Evolutionary conservation across 2,888 invertebrate species (phyloP), one percentile per base, ranked within the genome.

Genomic region (Chrysina gloriosa): DNA sequence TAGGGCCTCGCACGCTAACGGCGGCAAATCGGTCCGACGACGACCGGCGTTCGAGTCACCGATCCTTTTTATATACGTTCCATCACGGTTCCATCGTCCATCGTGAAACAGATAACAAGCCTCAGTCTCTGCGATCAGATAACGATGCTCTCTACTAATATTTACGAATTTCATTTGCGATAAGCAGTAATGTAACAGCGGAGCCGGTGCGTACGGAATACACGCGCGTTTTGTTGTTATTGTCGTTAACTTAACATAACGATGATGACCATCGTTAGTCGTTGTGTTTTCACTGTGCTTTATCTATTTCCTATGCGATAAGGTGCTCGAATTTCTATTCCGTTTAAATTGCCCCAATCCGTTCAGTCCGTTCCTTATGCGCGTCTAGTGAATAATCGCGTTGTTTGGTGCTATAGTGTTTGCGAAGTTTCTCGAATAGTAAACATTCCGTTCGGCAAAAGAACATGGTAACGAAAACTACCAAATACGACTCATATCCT

Each of bases 401-500:
- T 29, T 52, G 52, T 31, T 14, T 9, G 14, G 29, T 16, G 19
- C 21, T 45, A 19, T 45, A 45, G 45, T 45, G n/a, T n/a, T n/a
- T n/a, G n/a, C n/a, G n/a, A n/a, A n/a, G n/a, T n/a, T 45, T 45
- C 14, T 36, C 9, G 52, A 52, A 52, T 52, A 52, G 19, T 31
- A 52, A 50, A 29, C n/a, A n/a, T n/a, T n/a, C n/a, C n/a, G n/a
- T n/a, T n/a, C n/a, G n/a, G n/a, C n/a, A n/a, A n/a, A n/a, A n/a
- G n/a, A n/a, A 47, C 36, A 68, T 80, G 81, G 71, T 79, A 68
- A 75, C 74, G 65, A 75, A 77, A 69, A 76, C 71, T 65, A 74
- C 74, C 42, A 75, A 71, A 39, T 75, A 52, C 31, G 73, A 77
- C 64, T 77, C 77, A 67, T 70, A 73, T 73, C 90, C 91, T 70